phyloP scores from a whole-genome alignment of 2,113 vertebrate species.

The Pachypanchax playfairii region DNA sequence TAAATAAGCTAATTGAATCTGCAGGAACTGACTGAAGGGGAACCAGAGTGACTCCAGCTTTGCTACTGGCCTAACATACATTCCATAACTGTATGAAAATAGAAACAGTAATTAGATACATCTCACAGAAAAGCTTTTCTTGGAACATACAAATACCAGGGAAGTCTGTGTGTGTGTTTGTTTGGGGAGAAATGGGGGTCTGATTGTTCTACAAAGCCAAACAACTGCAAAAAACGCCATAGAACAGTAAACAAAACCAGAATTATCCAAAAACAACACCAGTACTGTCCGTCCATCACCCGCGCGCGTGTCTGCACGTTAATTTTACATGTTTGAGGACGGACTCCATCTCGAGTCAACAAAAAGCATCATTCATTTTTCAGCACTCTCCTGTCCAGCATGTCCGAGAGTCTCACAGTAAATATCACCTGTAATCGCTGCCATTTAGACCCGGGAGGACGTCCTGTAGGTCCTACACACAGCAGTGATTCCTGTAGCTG shows the following conservation, averaged over 20 bases:
- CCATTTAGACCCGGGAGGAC: conserved; percentile 1
- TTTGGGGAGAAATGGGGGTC: neutral
- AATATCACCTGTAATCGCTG: conserved; percentile 36
- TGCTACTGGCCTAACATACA: conserved; percentile 69
- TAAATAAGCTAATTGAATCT: conserved; percentile 36
- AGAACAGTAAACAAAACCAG: conserved; percentile 51
- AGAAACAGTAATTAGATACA: conserved; percentile 71
- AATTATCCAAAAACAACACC: neutral
- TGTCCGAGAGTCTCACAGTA: conserved; percentile 18
- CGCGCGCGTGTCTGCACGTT: conserved; percentile 6
- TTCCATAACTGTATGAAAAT: conserved; percentile 77
- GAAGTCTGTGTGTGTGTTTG: conserved; percentile 6
- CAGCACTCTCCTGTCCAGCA: conserved; percentile 8
- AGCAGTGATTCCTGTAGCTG: conserved; percentile 11
- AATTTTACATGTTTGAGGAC: conserved; percentile 49
- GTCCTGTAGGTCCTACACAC: conserved; percentile 5
- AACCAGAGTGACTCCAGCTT: conserved; percentile 52
- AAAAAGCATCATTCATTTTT: conserved; percentile 43
- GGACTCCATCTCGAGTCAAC: conserved; percentile 35
- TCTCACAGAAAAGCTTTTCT: conserved; percentile 66
- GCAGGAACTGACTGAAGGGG: conserved; percentile 61
- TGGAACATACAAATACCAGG: conserved; percentile 63
- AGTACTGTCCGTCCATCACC: neutral
- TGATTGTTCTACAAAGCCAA: conserved; percentile 66
- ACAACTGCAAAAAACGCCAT: conserved; percentile 58